These are phyloP conservation scores for Tyria jacobaeae DNA, from an alignment of 2,888 invertebrate species.

Conservation along the genomic window DNA sequence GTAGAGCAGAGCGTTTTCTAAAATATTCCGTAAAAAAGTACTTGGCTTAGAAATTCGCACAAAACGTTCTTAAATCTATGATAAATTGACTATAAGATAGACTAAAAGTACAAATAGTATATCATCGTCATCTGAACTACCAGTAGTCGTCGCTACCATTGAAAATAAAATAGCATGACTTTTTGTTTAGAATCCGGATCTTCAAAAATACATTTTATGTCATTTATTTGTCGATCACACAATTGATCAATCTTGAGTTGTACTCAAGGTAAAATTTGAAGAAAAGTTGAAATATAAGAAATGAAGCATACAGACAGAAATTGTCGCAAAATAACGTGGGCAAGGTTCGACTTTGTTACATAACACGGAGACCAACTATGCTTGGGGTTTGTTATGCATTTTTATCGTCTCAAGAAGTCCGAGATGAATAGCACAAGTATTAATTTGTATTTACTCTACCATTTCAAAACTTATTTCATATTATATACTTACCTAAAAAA, in stretches of 20 bases:
- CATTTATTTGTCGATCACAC: too few species aligned
- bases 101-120: too few species aligned
- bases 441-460: background rate
- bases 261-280: too few species aligned
- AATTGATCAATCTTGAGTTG: too few species aligned
- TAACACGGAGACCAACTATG: constrained; percentile 7
- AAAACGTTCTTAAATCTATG: background rate
- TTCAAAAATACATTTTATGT: too few species aligned
- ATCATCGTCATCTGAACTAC: too few species aligned
- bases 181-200: too few species aligned
- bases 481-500: background rate
- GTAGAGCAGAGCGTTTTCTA: background rate
- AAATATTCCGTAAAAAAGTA: background rate
- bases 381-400: constrained; percentile 6
- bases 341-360: constrained; percentile 7
- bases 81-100: too few species aligned
- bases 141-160: too few species aligned
- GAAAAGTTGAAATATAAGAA: too few species aligned
- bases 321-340: constrained; percentile 12
- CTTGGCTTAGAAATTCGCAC: background rate
- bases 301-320: too few species aligned
- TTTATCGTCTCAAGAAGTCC: background rate
- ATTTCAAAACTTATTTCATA: background rate
- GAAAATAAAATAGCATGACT: too few species aligned
- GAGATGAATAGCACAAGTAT: background rate